A percentile compares a stretch with the other conserved stretches of the same genome.
phyloP scores from a whole-genome alignment of 1,140 invertebrate species.

The Samia ricini region DNA sequence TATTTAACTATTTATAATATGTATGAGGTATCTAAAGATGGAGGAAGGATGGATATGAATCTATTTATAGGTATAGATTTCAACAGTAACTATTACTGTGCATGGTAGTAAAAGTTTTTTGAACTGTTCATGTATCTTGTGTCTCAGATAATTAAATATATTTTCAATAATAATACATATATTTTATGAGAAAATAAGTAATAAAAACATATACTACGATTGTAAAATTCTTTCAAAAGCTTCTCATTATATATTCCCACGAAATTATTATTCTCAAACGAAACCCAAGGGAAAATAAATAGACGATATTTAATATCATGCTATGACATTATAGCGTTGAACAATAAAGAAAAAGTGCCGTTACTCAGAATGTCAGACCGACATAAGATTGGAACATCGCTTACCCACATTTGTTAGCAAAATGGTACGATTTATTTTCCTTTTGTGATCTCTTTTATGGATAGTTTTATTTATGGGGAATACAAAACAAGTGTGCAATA shows the following conservation, averaged over 20 bases:
- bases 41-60: too few relatives aligned
- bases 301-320: slow-evolving; percentile 18
- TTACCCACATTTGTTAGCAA: slow-evolving; percentile 34
- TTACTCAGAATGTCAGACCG: slow-evolving; percentile 26
- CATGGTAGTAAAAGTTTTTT: too few relatives aligned
- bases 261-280: slow-evolving; percentile 9
- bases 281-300: slow-evolving; percentile 9
- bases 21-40: too few relatives aligned
- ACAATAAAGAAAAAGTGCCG: slow-evolving; percentile 19
- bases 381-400: slow-evolving; percentile 35
- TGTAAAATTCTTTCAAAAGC: not conserved
- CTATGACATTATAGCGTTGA: slow-evolving; percentile 20
- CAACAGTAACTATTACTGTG: too few relatives aligned
- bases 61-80: too few relatives aligned
- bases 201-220: not conserved
- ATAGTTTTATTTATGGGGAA: slow-evolving; percentile 28
- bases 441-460: slow-evolving; percentile 30
- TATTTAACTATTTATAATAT: too few relatives aligned
- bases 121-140: not conserved
- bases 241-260: not conserved
- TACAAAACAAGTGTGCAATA: slow-evolving; percentile 20
- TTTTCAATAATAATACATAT: not conserved
- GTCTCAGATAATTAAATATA: not conserved
- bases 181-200: not conserved
- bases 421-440: slow-evolving; percentile 34